Conservation (phyloP, 2,888 invertebrate species). For the Yponomeuta evonymella region DNA sequence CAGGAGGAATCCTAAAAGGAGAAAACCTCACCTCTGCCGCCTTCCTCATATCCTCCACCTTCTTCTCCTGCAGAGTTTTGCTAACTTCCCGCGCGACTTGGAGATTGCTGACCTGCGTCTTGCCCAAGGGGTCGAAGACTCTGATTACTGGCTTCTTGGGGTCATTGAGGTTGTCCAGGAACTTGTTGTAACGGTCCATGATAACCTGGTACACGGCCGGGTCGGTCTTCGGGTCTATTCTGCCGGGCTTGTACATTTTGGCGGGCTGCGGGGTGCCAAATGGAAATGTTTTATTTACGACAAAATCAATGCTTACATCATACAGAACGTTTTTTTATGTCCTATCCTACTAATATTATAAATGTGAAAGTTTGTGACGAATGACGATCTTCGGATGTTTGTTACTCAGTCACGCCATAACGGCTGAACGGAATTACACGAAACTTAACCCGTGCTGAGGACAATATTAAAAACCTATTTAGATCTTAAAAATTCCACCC, state of each 20-base stretch:
- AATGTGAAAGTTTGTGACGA: too few relatives aligned
- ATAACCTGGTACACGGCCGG: constrained; percentile 30
- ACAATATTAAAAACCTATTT: too few relatives aligned
- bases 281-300: too few relatives aligned
- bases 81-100: constrained; percentile 49
- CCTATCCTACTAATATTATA: too few relatives aligned
- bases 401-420: too few relatives aligned
- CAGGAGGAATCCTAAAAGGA: not conserved
- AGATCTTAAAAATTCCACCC: too few relatives aligned
- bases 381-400: too few relatives aligned
- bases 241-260: not conserved
- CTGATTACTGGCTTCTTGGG: constrained; percentile 26
- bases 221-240: constrained; percentile 17
- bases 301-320: too few relatives aligned
- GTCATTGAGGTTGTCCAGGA: constrained; percentile 27
- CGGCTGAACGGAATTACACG: too few relatives aligned
- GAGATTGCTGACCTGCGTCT: constrained; percentile 36
- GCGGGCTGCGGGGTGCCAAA: not conserved
- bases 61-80: constrained; percentile 44
- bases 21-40: constrained; percentile 32
- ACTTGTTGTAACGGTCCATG: constrained; percentile 28
- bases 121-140: constrained; percentile 38
- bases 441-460: too few relatives aligned
- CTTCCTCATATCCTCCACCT: constrained; percentile 47
- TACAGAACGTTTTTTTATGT: too few relatives aligned